Evolutionary conservation across 64 coral and sea anemone species (phyloP).

Genomic region (Porites australiensis): DNA sequence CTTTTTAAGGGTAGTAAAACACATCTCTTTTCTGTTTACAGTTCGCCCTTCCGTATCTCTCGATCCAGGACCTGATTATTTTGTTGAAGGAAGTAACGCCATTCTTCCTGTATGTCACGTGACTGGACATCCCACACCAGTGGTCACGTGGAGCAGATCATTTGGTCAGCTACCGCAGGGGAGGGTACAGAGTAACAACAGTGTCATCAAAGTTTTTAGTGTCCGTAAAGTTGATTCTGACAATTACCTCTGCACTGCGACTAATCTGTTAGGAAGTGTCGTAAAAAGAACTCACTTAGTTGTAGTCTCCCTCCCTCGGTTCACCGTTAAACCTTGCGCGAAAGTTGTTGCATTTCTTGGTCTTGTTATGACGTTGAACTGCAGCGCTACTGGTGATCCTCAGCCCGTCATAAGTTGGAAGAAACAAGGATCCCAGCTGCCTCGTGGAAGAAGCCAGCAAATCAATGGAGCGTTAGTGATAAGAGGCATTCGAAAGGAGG

Average conservation of each 20-base stretch:
- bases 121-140: slow-evolving; percentile 59
- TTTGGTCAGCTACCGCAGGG: slow-evolving; percentile 62
- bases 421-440: slow-evolving; percentile 11
- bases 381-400: slow-evolving; percentile 57
- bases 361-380: background rate
- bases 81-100: slow-evolving; percentile 18
- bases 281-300: slow-evolving; percentile 5
- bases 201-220: background rate
- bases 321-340: background rate
- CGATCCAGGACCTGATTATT: slow-evolving; percentile 21
- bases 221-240: slow-evolving; percentile 51
- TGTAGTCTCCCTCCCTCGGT: background rate
- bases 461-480: slow-evolving; percentile 9
- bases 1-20: no score
- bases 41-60: background rate
- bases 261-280: slow-evolving; percentile 36
- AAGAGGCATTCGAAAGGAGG: background rate
- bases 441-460: background rate
- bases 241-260: slow-evolving; percentile 28
- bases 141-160: slow-evolving; percentile 59
- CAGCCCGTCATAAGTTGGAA: slow-evolving; percentile 63
- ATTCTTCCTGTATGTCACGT: slow-evolving; percentile 60
- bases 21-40: no score
- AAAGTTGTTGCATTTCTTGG: background rate
- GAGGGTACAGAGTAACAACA: slow-evolving; percentile 1